Evolutionary conservation across 2,888 invertebrate genomes (phyloP), one percentile per base, ranked within the genome.

Genomic region (Osedax frankpressi): DNA sequence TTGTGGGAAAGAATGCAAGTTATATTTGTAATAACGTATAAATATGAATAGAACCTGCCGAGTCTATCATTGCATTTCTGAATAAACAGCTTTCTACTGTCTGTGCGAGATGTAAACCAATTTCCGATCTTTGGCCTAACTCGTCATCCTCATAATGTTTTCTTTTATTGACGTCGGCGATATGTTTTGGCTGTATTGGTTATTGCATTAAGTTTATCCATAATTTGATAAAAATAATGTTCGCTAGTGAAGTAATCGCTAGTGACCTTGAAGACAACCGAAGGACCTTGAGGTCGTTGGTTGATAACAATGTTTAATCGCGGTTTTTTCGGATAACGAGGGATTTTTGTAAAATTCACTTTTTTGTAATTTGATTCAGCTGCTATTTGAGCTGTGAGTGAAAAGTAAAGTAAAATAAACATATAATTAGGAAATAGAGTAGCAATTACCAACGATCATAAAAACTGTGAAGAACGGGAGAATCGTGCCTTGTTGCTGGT

Each of bases 401-500:
- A n/a, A n/a, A n/a, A n/a, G n/a, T n/a, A n/a, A n/a, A n/a, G n/a
- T n/a, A n/a, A n/a, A n/a, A n/a, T n/a, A n/a, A n/a, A n/a, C n/a
- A n/a, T n/a, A n/a, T n/a, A n/a, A n/a, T n/a, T n/a, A n/a, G n/a
- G n/a, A n/a, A n/a, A n/a, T n/a, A n/a, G n/a, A n/a, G n/a, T n/a
- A n/a, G n/a, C n/a, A n/a, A n/a, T n/a, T n/a, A 44, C 44, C 19
- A 44, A 44, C 44, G 6, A 6, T 44, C 11, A 19, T 44, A 44
- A 44, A 11, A 19, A 44, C 11, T 44, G 11, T 11, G 11, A 19
- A 11, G 44, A 11, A 44, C 19, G 6, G 44, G 44, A 11, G 44
- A 44, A 19, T n/a, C 14, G 19, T 24, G 28, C 2, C 74, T 44
- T 30, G 72, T 74, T 0, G 75, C 73, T 25, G 72, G 70, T 25